Conservation (phyloP, 2,888 invertebrate genomes). For the Polyploca ridens region DNA sequence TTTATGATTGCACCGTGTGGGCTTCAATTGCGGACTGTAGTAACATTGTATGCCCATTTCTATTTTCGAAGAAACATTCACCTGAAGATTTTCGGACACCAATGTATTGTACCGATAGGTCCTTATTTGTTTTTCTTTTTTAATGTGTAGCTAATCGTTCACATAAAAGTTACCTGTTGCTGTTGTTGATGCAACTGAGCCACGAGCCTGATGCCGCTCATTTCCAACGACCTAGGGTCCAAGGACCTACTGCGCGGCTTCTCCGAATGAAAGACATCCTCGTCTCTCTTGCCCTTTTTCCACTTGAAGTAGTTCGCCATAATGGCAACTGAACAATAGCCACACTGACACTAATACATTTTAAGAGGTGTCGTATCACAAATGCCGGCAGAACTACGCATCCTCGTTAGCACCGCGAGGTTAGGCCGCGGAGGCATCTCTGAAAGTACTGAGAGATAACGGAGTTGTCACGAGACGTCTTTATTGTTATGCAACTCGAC, state of each 20-base stretch:
- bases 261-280: slow-evolving; percentile 80
- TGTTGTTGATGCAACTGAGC: slow-evolving; percentile 77
- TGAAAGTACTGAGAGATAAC: slow-evolving; percentile 75
- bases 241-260: slow-evolving; percentile 90
- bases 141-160: too few relatives aligned
- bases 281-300: slow-evolving; percentile 87
- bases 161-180: slow-evolving; percentile 39
- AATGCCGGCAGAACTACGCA: slow-evolving; percentile 35
- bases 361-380: slow-evolving; percentile 32
- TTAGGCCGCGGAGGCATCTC: slow-evolving; percentile 71
- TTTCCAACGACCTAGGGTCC: slow-evolving; percentile 88
- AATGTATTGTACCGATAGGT: too few relatives aligned
- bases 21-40: not conserved
- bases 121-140: too few relatives aligned
- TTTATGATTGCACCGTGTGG: not conserved
- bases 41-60: not conserved
- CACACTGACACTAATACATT: slow-evolving; percentile 44
- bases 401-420: slow-evolving; percentile 50
- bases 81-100: too few relatives aligned
- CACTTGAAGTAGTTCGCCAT: slow-evolving; percentile 89
- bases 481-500: slow-evolving; percentile 68
- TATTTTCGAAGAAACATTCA: not conserved
- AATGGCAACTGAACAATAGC: slow-evolving; percentile 34
- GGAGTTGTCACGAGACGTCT: slow-evolving; percentile 72
- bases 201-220: slow-evolving; percentile 86